These are phyloP conservation scores for Anomalospiza imberbis DNA, from an alignment of 2,797 vertebrate genomes.

Conservation along the genomic window DNA sequence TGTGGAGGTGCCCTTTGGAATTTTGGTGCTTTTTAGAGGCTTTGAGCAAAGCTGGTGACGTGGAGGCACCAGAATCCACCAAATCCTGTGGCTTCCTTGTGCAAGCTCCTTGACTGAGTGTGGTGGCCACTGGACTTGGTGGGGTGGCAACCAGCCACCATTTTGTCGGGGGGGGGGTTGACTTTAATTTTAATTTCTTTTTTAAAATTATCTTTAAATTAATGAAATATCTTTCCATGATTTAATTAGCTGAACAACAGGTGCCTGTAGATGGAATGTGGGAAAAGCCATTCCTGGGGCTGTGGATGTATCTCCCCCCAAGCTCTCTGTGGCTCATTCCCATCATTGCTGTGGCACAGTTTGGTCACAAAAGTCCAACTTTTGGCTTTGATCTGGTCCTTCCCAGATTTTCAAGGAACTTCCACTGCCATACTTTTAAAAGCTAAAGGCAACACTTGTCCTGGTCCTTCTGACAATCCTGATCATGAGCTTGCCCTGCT, in stretches of 20 bases:
- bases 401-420: not conserved
- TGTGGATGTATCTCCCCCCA: not conserved
- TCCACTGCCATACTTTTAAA: not conserved
- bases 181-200: not conserved
- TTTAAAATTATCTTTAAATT: not conserved
- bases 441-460: fast-evolving
- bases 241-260: not conserved
- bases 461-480: not conserved
- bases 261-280: not conserved
- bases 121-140: not conserved
- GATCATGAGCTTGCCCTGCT: not conserved
- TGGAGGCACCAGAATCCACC: not conserved
- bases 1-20: not conserved
- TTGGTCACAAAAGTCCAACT: not conserved
- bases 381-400: not conserved
- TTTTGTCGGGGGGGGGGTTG: fast-evolving
- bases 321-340: not conserved
- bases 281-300: not conserved
- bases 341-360: not conserved
- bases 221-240: not conserved
- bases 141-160: not conserved
- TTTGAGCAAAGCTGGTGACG: not conserved
- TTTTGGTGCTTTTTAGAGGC: not conserved
- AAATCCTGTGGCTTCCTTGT: not conserved
- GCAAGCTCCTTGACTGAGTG: not conserved